Evolutionary conservation across 2,888 invertebrate species (phyloP).

Genomic region (Dugesia japonica): DNA sequence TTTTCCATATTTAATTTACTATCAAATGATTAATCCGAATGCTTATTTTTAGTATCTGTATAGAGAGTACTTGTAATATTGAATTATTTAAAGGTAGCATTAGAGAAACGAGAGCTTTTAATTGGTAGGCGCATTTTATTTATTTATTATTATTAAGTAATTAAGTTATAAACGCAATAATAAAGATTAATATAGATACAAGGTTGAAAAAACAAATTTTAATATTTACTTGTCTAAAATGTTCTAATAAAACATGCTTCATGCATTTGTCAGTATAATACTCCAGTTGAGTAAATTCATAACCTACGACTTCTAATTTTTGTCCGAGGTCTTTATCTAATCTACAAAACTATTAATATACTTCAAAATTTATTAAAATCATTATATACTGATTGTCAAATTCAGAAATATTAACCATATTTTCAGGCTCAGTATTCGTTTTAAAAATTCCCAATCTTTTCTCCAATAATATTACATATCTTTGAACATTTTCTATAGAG

Average conservation of each 20-base stretch:
- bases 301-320: slow-evolving; percentile 17
- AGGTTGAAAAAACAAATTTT: too few relatives aligned
- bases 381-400: background rate
- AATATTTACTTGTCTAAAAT: background rate
- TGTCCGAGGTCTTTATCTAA: slow-evolving; percentile 3
- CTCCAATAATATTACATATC: background rate
- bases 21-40: too few relatives aligned
- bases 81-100: too few relatives aligned
- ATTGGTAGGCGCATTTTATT: too few relatives aligned
- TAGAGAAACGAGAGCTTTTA: too few relatives aligned
- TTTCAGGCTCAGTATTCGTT: background rate
- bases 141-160: too few relatives aligned
- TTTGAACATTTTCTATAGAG: background rate
- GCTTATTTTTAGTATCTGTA: too few relatives aligned
- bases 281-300: slow-evolving; percentile 4
- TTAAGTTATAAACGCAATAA: too few relatives aligned
- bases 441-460: background rate
- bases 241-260: background rate
- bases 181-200: too few relatives aligned
- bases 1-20: too few relatives aligned
- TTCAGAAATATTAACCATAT: background rate
- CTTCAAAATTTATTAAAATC: background rate
- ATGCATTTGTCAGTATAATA: slow-evolving; percentile 8
- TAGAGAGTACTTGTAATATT: too few relatives aligned
- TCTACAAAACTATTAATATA: background rate